Evolutionary conservation across 2,113 vertebrate species (phyloP).

Genomic region (Amazona guildingii): DNA sequence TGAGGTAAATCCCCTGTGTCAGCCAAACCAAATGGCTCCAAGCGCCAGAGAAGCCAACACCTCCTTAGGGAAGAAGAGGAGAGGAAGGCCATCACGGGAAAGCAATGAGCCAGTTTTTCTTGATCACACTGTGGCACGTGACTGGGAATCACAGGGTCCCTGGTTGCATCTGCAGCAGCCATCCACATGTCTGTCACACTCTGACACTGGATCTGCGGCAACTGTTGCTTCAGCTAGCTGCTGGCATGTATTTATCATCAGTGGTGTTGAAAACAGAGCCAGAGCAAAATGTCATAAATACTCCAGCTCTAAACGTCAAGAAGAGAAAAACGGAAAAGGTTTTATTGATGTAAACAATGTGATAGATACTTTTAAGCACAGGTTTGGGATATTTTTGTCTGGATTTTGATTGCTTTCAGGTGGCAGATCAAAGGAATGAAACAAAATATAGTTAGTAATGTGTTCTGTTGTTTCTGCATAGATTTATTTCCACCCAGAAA

Average conservation of each 20-base stretch:
- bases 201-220: conserved; percentile 66
- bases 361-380: neutral
- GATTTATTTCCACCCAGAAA: neutral
- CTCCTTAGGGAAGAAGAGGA: neutral
- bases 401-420: neutral
- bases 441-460: neutral
- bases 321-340: neutral
- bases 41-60: neutral
- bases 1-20: neutral
- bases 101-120: neutral
- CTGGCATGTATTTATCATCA: conserved; percentile 21
- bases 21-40: neutral
- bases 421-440: neutral
- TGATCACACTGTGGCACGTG: conserved; percentile 28
- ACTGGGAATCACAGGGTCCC: conserved; percentile 30
- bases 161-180: neutral
- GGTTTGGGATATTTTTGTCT: neutral
- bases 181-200: conserved; percentile 61
- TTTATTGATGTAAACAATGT: neutral
- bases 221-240: conserved; percentile 55
- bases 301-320: neutral
- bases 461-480: neutral
- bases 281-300: conserved; percentile 9
- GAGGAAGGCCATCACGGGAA: neutral
- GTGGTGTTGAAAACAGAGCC: neutral